Conservation (phyloP, 2,797 vertebrate species). For the Enteromius mattozi region DNA sequence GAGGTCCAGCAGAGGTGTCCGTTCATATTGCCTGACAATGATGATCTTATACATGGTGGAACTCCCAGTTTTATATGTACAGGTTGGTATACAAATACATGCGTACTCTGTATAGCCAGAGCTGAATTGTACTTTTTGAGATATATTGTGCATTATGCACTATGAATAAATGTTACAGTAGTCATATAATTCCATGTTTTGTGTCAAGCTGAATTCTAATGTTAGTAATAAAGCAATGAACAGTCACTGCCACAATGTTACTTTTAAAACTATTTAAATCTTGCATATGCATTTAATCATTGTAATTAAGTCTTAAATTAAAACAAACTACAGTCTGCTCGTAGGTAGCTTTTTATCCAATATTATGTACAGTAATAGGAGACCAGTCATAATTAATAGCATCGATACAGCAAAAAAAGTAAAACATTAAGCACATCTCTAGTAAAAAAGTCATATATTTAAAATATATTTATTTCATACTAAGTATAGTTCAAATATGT, state of each 20-base stretch:
- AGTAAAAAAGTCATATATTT: too few species aligned
- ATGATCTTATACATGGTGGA: conserved; percentile 98
- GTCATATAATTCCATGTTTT: background rate
- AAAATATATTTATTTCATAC: too few species aligned
- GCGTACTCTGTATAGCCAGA: background rate
- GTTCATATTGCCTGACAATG: conserved; percentile 97
- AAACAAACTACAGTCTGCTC: background rate
- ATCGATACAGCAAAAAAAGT: background rate
- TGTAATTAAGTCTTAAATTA: background rate
- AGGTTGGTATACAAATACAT: conserved; percentile 78
- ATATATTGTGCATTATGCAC: background rate
- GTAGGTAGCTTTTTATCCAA: background rate
- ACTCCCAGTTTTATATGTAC: conserved; percentile 99
- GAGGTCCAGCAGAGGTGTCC: conserved; percentile 98
- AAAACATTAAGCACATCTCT: background rate
- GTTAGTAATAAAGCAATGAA: background rate
- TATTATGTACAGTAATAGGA: background rate
- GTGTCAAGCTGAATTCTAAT: background rate
- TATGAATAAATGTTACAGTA: background rate
- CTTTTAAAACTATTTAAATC: background rate
- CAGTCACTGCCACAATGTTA: background rate
- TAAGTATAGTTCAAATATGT: too few species aligned
- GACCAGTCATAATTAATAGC: background rate
- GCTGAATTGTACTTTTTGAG: background rate
- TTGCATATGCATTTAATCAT: background rate